Base-by-base conservation (phyloP, 2,797 vertebrate species). In the Acridotheres tristis region DNA sequence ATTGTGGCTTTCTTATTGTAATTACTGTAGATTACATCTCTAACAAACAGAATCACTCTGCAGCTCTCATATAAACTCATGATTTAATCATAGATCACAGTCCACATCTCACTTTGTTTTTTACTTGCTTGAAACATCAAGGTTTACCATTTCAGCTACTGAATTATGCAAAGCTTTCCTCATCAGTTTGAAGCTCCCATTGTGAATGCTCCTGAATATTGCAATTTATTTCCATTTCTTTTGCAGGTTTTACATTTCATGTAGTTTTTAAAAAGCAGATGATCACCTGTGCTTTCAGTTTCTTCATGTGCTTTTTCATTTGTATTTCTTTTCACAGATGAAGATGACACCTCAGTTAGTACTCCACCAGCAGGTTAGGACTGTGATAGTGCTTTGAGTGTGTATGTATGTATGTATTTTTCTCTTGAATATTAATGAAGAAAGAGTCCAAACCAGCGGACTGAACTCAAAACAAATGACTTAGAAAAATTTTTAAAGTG, bases 241-340 rank as follows among this genome's bases (percentile, higher is more conserved):
- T 98, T 97, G 47, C 98, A 98, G 97, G 95, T 96, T 95, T 96
- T 85, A 95, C 59, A 30, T 96, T 94, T 94, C 94, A 94, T 22
- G 5, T 92, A 87, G 50, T 95, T 96, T 40, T 95, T 90, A 91
- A 91, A 93, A 93, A 93, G 89, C 94, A 97, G 96, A 93, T 77
- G 78, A 72, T 48, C 45, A 1, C 23, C 55, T 90, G 92, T 96
- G 85, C 74, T 93, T 85, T 96, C 79, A 79, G 90, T 85, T 94
- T 96, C 93, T 90, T 97, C 96, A 96, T 29, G 69, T 55, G 34
- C 45, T 96, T 97, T 96, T 94, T 96, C 93, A 66, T 94, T 95
- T 96, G 92, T 97, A 97, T 98, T 96, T 98, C 96, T 98, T 97
- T 97, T 97, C 97, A 92, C 98, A 98, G 98, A 98, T 96, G 98